These are phyloP conservation scores for Dryobotodes eremita DNA, from an alignment of 2,888 invertebrate genomes.

Conservation along the genomic window DNA sequence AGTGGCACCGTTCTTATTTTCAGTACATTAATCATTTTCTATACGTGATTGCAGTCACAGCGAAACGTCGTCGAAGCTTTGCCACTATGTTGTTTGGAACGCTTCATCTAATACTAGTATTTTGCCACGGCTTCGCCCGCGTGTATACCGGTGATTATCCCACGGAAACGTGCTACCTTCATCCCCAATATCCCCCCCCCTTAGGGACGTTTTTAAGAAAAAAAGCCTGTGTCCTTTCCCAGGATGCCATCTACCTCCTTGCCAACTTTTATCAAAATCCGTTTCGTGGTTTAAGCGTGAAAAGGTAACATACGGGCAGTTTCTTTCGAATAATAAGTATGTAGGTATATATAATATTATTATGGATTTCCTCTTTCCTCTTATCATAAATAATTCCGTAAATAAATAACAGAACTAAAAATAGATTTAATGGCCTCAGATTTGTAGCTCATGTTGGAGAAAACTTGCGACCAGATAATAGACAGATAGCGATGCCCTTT, in stretches of 20 bases:
- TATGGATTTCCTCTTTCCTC: conserved; percentile 1
- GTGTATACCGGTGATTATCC: too few species aligned
- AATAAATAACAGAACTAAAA: conserved; percentile 27
- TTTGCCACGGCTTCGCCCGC: too few species aligned
- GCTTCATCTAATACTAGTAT: conserved; percentile 15
- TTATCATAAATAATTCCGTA: conserved; percentile 6
- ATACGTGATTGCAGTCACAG: background rate
- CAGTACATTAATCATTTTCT: background rate
- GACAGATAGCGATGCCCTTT: conserved; percentile 3
- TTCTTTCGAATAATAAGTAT: too few species aligned
- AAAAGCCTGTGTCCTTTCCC: too few species aligned
- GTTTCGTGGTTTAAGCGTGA: too few species aligned
- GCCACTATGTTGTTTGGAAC: background rate
- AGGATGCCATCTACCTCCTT: too few species aligned
- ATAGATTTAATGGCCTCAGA: conserved; percentile 15
- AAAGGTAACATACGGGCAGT: too few species aligned
- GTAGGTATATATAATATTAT: too few species aligned
- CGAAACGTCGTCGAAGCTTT: background rate
- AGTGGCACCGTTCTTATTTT: background rate
- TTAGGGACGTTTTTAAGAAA: too few species aligned
- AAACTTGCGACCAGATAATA: conserved; percentile 14
- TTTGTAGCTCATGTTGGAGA: background rate
- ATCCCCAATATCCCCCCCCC: too few species aligned
- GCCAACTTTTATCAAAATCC: too few species aligned
- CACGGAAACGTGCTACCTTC: too few species aligned